These are phyloP conservation scores for Bufo bufo DNA, from an alignment of 2,113 vertebrate genomes.

Conservation along the genomic window DNA sequence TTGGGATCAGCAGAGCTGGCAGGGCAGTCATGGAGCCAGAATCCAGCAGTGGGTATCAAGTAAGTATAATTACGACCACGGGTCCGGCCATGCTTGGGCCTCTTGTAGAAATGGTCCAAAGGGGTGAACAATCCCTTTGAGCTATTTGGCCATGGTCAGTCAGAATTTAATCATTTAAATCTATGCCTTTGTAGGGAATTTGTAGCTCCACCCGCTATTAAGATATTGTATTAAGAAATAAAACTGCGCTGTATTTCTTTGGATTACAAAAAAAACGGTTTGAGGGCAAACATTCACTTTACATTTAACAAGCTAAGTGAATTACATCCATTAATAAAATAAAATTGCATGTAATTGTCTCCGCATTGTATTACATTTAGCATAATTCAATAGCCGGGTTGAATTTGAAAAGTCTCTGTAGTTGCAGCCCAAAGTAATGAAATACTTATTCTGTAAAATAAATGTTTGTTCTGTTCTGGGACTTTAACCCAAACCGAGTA, in stretches of 20 bases:
- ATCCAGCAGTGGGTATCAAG: too few relatives aligned
- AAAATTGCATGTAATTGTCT: conserved; percentile 1
- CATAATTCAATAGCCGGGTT: not conserved
- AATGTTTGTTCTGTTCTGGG: conserved; percentile 31
- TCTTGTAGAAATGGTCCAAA: too few relatives aligned
- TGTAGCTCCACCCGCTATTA: too few relatives aligned
- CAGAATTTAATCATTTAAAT: too few relatives aligned
- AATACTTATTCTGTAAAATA: conserved; percentile 38
- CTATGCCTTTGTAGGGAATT: too few relatives aligned
- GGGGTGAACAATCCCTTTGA: too few relatives aligned
- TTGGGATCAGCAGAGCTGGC: too few relatives aligned
- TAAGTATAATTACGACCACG: too few relatives aligned
- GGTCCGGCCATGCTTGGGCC: too few relatives aligned
- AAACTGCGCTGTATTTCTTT: not conserved
- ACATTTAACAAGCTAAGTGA: not conserved
- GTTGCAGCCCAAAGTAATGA: conserved; percentile 1
- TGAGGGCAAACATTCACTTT: not conserved
- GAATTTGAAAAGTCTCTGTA: conserved; percentile 15
- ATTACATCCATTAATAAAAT: conserved; percentile 20
- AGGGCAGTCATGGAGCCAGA: too few relatives aligned
- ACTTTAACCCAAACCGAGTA: not conserved
- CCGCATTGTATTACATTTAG: conserved; percentile 16
- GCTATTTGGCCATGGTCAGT: too few relatives aligned
- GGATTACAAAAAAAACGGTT: not conserved
- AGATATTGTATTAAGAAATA: not conserved